Evolutionary conservation across 2,888 invertebrate species (phyloP).

Genomic region (Aphodius granarius): DNA sequence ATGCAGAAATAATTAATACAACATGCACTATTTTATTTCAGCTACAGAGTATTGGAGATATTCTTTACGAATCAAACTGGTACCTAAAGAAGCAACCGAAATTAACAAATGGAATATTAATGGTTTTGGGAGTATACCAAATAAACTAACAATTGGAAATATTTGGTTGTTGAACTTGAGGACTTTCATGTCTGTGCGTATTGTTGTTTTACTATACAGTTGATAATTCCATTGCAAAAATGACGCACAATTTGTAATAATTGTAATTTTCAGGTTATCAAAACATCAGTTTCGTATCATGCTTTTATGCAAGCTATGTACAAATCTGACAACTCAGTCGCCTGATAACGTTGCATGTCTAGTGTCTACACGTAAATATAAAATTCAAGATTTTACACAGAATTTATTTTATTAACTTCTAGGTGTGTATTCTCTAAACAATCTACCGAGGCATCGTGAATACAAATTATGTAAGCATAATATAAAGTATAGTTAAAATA

Average conservation of each 20-base stretch:
- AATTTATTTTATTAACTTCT: background rate
- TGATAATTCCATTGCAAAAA: background rate
- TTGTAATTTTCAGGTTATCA: constrained; percentile 24
- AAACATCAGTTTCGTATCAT: constrained; percentile 24
- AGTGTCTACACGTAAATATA: background rate
- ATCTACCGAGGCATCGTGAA: no score
- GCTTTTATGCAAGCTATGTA: constrained; percentile 28
- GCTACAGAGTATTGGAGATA: constrained; percentile 19
- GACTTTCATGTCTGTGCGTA: constrained; percentile 25
- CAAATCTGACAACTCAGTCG: constrained; percentile 12
- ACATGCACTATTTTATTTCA: background rate
- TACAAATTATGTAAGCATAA: no score
- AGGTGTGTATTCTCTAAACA: background rate
- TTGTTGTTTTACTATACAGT: no score
- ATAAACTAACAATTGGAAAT: constrained; percentile 23
- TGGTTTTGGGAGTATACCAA: constrained; percentile 24
- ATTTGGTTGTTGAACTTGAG: constrained; percentile 27
- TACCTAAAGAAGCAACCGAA: constrained; percentile 22
- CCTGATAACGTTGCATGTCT: no score
- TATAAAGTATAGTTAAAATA: no score
- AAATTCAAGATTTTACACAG: background rate
- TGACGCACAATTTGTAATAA: background rate
- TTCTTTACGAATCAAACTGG: constrained; percentile 27
- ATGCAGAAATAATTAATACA: background rate
- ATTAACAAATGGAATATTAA: constrained; percentile 18